Percentiles rank a stretch among this genome's conserved stretches.
Conservation (phyloP, 1,140 invertebrate species). For the Papilio dardanus region DNA sequence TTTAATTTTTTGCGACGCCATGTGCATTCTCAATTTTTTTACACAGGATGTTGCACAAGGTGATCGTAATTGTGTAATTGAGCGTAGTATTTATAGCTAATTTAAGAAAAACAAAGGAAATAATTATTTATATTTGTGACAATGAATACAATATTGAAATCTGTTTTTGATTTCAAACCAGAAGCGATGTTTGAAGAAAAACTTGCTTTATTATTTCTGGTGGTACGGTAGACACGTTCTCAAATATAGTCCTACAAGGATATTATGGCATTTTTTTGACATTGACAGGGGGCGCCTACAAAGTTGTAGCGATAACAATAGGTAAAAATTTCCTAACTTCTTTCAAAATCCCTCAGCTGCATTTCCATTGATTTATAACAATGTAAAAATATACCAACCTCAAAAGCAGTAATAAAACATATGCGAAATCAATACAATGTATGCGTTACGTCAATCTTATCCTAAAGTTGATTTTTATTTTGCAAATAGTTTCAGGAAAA, state of each 20-base stretch:
- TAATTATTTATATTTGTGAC: no score
- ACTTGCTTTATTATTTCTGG: no score
- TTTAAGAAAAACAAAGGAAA: background rate
- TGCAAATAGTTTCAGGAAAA: conserved; percentile 54
- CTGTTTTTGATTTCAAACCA: conserved; percentile 18
- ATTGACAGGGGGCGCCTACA: no score
- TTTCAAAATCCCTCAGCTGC: no score
- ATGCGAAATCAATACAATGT: conserved; percentile 12
- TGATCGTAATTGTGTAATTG: conserved; percentile 12
- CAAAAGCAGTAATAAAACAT: background rate
- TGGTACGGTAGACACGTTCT: no score
- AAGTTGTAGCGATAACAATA: no score
- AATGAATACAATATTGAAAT: background rate
- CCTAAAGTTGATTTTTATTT: conserved; percentile 39
- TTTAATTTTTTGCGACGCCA: conserved; percentile 30
- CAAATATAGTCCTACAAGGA: no score
- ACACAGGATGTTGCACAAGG: conserved; percentile 15
- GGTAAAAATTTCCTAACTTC: no score
- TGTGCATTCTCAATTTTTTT: conserved; percentile 23
- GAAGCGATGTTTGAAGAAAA: background rate
- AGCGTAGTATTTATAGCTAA: background rate
- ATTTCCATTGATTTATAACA: no score
- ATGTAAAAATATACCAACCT: background rate
- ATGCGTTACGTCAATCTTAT: background rate
- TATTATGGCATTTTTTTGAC: no score